Evolutionary conservation across 1,140 invertebrate species (phyloP).

Genomic region (Penaeus japonicus): DNA sequence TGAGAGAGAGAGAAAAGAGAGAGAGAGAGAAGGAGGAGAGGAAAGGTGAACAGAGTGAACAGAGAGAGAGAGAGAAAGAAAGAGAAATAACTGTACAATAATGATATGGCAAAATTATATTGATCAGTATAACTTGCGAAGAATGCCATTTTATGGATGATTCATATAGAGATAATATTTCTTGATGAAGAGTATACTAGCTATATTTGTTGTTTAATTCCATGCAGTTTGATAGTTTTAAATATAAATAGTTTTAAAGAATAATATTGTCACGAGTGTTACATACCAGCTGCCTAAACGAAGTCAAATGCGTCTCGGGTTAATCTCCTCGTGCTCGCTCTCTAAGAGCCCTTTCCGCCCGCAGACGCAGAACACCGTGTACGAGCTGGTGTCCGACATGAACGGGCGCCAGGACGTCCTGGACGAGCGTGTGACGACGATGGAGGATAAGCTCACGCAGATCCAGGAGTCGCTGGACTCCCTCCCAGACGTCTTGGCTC

Average conservation of each 20-base stretch:
- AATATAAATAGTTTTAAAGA: neutral
- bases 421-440: constrained; percentile 83
- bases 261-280: neutral
- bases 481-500: constrained; percentile 81
- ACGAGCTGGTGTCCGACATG: constrained; percentile 96
- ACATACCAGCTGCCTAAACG: neutral
- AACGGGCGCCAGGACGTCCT: constrained; percentile 87
- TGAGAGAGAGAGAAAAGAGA: too few species aligned
- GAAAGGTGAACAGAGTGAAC: too few species aligned
- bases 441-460: constrained; percentile 85
- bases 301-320: neutral
- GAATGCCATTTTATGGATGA: too few species aligned
- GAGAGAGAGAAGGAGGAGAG: too few species aligned
- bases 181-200: too few species aligned
- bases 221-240: too few species aligned
- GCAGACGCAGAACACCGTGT: constrained; percentile 96
- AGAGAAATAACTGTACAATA: too few species aligned
- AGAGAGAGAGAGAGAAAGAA: too few species aligned
- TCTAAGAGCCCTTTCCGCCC: constrained; percentile 61
- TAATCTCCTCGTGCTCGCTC: neutral
- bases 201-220: too few species aligned
- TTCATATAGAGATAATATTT: too few species aligned
- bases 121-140: too few species aligned
- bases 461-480: constrained; percentile 81
- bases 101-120: too few species aligned